Percentiles rank a stretch among this genome's conserved stretches.
Conservation (phyloP, 2,113 vertebrate species). For the Rhineura floridana region DNA sequence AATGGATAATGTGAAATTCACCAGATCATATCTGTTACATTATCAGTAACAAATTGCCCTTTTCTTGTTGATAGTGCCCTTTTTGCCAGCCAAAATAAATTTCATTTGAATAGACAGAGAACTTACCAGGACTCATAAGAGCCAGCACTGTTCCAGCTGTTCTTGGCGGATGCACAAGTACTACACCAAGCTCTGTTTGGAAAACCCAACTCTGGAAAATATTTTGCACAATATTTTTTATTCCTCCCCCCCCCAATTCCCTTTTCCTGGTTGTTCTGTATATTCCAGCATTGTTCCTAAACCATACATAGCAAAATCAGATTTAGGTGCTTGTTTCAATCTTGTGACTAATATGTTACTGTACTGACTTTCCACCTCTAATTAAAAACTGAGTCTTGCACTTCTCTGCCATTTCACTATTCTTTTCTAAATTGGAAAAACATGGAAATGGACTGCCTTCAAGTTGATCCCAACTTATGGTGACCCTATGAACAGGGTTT, state of each 20-base stretch:
- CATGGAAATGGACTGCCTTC: too few relatives aligned
- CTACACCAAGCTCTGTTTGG: not conserved
- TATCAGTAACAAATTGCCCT: not conserved
- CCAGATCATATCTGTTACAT: not conserved
- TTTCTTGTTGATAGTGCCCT: not conserved
- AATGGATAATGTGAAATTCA: not conserved
- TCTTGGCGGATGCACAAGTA: not conserved
- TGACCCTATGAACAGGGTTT: too few relatives aligned
- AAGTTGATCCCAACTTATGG: too few relatives aligned
- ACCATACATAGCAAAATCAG: not conserved
- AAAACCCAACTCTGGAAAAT: not conserved
- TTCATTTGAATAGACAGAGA: not conserved
- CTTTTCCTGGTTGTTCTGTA: not conserved
- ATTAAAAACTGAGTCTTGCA: not conserved
- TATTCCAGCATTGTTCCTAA: not conserved
- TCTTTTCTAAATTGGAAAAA: too few relatives aligned
- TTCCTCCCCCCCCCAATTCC: not conserved
- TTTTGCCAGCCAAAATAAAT: not conserved
- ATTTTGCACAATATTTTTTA: slow-evolving; percentile 1
- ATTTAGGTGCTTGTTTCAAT: not conserved
- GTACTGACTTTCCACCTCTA: not conserved
- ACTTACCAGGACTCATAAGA: not conserved
- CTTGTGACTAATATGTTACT: not conserved
- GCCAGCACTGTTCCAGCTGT: not conserved
- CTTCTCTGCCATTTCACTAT: too few relatives aligned